Conservation (phyloP, 2,888 invertebrate species). For the Hoplodrina ambigua region DNA sequence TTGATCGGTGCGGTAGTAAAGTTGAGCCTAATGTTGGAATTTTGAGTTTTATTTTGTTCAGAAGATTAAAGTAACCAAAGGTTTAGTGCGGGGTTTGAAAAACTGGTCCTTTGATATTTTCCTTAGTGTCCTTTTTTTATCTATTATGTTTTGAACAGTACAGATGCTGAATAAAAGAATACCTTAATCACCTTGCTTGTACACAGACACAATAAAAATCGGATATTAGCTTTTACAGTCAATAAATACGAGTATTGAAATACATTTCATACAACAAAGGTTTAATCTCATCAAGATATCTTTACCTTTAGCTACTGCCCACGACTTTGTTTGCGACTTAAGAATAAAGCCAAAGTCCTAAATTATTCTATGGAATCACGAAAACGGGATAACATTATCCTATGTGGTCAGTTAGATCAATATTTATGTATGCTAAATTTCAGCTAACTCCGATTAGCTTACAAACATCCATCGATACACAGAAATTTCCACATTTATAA, state of each 20-base stretch:
- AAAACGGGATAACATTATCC: no score
- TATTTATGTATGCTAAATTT: no score
- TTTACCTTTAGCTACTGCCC: no score
- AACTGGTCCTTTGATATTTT: neutral
- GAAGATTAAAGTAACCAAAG: constrained; percentile 7
- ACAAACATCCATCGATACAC: no score
- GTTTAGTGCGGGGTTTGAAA: neutral
- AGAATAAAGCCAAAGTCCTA: no score
- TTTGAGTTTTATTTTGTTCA: constrained; percentile 11
- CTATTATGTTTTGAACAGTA: neutral
- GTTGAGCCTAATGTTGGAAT: constrained; percentile 43
- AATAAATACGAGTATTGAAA: neutral
- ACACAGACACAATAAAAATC: no score
- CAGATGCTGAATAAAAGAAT: neutral
- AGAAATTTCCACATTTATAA: no score
- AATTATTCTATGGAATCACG: no score
- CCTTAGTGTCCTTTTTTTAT: neutral
- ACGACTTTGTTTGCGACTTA: no score
- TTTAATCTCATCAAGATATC: neutral
- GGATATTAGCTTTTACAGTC: no score
- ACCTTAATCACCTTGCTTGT: neutral
- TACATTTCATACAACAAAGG: neutral
- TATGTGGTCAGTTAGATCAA: no score
- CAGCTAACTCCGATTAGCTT: no score
- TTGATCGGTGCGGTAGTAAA: constrained; percentile 54